A percentile compares a stretch with the other conserved stretches of the same genome.
These are phyloP conservation scores for Kryptolebias marmoratus DNA, from an alignment of 2,113 vertebrate species.

Conservation along the genomic window DNA sequence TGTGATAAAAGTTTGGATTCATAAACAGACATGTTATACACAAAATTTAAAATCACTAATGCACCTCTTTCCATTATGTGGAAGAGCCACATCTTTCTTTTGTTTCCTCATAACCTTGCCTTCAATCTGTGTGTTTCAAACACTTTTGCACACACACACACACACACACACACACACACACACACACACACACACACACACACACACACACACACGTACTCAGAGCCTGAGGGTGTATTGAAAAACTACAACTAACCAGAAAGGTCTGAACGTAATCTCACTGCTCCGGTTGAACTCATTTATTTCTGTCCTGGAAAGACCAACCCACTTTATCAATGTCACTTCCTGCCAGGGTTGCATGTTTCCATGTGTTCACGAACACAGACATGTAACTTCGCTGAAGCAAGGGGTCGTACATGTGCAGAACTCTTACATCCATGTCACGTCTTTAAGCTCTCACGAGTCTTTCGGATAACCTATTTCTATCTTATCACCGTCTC, in stretches of 20 bases:
- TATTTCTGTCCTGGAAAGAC: conserved; percentile 68
- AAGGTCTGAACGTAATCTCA: conserved; percentile 67
- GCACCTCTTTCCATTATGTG: conserved; percentile 19
- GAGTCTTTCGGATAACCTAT: neutral
- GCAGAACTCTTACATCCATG: neutral
- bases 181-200: conserved; percentile 16
- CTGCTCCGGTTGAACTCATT: conserved; percentile 76
- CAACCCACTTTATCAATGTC: conserved; percentile 72
- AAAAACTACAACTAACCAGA: conserved; percentile 53
- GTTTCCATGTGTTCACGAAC: conserved; percentile 24
- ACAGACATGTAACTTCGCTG: conserved; percentile 26
- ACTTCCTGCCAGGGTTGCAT: conserved; percentile 39
- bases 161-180: conserved; percentile 10
- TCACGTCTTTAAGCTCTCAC: neutral
- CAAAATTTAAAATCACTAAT: conserved; percentile 23
- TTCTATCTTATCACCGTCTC: conserved; percentile 6
- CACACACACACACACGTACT: conserved; percentile 11
- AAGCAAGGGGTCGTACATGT: conserved; percentile 21
- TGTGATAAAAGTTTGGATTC: neutral
- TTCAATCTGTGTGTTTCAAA: conserved; percentile 25
- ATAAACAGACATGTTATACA: conserved; percentile 12
- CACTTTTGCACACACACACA: conserved; percentile 10
- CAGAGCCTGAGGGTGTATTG: conserved; percentile 44
- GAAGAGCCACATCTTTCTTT: neutral
- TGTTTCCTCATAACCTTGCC: conserved; percentile 14